Evolutionary conservation across 2,113 vertebrate genomes (phyloP).

Genomic region (Holacanthus passer): DNA sequence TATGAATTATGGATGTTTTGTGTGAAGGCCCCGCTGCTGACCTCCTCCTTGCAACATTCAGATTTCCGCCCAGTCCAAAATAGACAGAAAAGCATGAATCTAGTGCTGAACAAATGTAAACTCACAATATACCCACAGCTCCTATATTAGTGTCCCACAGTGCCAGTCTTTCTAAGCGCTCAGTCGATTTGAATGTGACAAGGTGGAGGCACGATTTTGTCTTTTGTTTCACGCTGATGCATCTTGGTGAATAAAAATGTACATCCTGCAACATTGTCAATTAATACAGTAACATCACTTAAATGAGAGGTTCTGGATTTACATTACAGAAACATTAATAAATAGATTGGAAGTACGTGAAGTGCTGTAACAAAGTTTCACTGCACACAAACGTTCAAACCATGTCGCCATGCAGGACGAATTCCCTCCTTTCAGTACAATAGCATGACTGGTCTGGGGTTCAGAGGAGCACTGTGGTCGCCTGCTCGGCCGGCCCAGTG

Average conservation of each 20-base stretch:
- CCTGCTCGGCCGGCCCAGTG: conserved; percentile 35
- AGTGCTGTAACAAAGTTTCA: background rate
- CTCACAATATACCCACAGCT: conserved; percentile 1
- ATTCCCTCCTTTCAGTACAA: conserved; percentile 18
- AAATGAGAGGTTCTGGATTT: background rate
- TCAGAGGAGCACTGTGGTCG: conserved; percentile 24
- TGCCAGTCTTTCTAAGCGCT: conserved; percentile 18
- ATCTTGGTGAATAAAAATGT: background rate
- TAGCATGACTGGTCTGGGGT: background rate
- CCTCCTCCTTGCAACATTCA: background rate
- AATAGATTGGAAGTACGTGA: background rate
- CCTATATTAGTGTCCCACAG: background rate
- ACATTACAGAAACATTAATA: background rate
- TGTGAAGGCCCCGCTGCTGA: conserved; percentile 10
- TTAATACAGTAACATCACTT: background rate
- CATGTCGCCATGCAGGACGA: conserved; percentile 10
- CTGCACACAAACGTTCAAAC: background rate
- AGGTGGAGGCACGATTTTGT: conserved; percentile 8
- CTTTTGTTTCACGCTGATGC: background rate
- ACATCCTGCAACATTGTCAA: background rate
- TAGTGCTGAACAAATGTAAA: conserved; percentile 7
- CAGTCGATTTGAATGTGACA: conserved; percentile 21
- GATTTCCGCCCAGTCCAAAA: conserved; percentile 18
- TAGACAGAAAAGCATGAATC: conserved; percentile 1
- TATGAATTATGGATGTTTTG: conserved; percentile 39